A percentile compares a stretch with the other conserved stretches of the same genome.
phyloP scores from a whole-genome alignment of 2,113 vertebrate species.

The Ageneiosus marmoratus region DNA sequence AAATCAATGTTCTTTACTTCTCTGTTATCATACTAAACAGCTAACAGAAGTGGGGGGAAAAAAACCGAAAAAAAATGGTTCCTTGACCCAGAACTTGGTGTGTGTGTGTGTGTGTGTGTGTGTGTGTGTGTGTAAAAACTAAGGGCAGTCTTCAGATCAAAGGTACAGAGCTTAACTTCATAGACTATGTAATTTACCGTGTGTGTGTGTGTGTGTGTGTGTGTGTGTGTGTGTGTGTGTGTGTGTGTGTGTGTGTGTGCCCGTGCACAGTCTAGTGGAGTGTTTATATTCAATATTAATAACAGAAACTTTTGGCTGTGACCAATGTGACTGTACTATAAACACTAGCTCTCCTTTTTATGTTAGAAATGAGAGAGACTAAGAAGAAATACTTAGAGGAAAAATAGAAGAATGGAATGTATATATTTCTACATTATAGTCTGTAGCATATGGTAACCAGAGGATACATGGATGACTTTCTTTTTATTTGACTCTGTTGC shows the following conservation, averaged over 20 bases:
- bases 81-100: too few relatives aligned
- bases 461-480: constrained; percentile 11
- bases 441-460: not conserved
- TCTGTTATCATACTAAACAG: too few relatives aligned
- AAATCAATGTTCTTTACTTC: too few relatives aligned
- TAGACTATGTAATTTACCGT: constrained; percentile 10
- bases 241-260: not conserved
- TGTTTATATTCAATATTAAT: constrained; percentile 29
- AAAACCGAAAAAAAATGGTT: too few relatives aligned
- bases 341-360: constrained; percentile 15
- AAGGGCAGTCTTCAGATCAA: not conserved
- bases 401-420: not conserved
- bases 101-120: not conserved
- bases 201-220: not conserved
- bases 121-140: too few relatives aligned
- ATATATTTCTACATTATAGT: not conserved
- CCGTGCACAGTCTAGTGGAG: not conserved
- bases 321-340: constrained; percentile 19
- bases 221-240: not conserved
- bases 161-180: not conserved
- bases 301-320: constrained; percentile 35
- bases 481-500: not conserved
- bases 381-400: not conserved
- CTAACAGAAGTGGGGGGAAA: too few relatives aligned
- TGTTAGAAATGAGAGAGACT: not conserved